Base-by-base conservation (phyloP, 2,113 vertebrate species). In the Hydrolagus affinis region DNA sequence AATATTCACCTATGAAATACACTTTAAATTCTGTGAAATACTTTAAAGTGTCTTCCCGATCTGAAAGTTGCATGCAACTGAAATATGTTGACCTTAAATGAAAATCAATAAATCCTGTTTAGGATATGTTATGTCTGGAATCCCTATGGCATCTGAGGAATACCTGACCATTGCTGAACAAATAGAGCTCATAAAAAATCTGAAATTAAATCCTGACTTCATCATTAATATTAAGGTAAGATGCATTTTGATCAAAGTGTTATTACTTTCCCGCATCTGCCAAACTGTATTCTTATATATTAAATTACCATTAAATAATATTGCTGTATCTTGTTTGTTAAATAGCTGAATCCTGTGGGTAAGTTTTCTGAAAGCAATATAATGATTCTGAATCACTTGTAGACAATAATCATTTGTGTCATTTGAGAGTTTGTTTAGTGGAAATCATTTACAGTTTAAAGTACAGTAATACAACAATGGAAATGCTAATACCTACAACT, bases 221-320 rank as follows among this genome's bases (percentile, higher is more conserved):
- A 92, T 98, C 91, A 96, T 99, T 88, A 98, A 96, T 90, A 95
- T 99, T 88, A 99, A 98, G 97, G 97, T 99, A 90, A 89, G 66
- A 1, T 60, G 0, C 21, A 56, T 6, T 70, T 83, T 83, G 10
- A 12, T 25, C 62, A 15, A 25, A 21, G 10, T 32, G 3, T 71
- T 71, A 23, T 21, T 85, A 72, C 12, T 71, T 56, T 1, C 85
- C 72, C 21, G 6, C 86, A 25, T 57, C 17, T 66, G 71, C 4
- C 30, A 73, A 66, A 19, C 70, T 70, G 60, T 10, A 11, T 19
- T 69, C 2, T n/a, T 25, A 25, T 10, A 3, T 44, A 32, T 44
- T 64, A 68, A 66, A 30, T 30, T 32, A 23, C 15, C 19, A 75
- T 44, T 44, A 44, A 44, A 75, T 62, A 23, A 60, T 60, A 4